A percentile compares a stretch with the other conserved stretches of the same genome.
Evolutionary conservation across 1,140 invertebrate genomes (phyloP).

Genomic region (Chrysopa pallens): DNA sequence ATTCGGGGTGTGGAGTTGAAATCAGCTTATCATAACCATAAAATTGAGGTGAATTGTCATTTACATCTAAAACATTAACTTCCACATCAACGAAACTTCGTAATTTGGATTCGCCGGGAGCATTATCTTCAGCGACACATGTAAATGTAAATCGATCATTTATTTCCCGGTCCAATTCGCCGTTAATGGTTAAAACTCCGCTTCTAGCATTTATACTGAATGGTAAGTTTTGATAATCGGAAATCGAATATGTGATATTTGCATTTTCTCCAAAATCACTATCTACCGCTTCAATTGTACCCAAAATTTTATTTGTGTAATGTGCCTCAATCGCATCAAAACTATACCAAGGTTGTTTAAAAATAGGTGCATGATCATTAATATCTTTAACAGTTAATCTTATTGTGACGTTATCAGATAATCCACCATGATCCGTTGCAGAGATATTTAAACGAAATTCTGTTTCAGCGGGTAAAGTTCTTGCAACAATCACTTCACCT

Average conservation of each 20-base stretch:
- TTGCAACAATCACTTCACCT: constrained; percentile 59
- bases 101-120: constrained; percentile 32
- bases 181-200: constrained; percentile 55
- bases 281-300: constrained; percentile 57
- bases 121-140: constrained; percentile 58
- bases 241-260: constrained; percentile 52
- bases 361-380: constrained; percentile 72
- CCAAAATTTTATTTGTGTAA: constrained; percentile 48
- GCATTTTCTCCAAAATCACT: constrained; percentile 57
- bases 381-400: constrained; percentile 55
- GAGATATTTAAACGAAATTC: constrained; percentile 61
- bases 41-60: constrained; percentile 58
- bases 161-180: constrained; percentile 60
- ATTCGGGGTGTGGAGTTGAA: constrained; percentile 27
- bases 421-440: constrained; percentile 53
- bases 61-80: constrained; percentile 61
- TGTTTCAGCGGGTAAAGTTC: constrained; percentile 52
- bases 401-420: constrained; percentile 48
- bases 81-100: constrained; percentile 56
- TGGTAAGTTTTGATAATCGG: constrained; percentile 30
- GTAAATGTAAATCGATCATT: constrained; percentile 50
- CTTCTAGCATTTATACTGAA: constrained; percentile 55
- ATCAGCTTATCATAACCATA: constrained; percentile 45
- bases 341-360: constrained; percentile 62
- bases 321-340: constrained; percentile 67